Evolutionary conservation across 2,888 invertebrate genomes (phyloP), one percentile per base, ranked within the genome.

Genomic region (Blomia tropicalis): DNA sequence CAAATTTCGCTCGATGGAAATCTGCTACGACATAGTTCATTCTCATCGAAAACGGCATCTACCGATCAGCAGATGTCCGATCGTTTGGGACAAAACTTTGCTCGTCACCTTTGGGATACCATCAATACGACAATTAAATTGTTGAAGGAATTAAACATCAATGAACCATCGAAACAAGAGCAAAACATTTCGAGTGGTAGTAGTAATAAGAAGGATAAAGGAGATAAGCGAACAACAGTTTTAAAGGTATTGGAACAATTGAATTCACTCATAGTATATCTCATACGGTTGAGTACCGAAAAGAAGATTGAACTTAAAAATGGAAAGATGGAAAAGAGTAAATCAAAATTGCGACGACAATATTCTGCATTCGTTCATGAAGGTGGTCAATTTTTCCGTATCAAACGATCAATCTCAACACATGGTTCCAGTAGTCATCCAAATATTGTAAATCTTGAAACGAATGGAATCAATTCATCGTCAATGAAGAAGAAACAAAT

Each of bases 351-450:
- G 17, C 56, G 56, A 19, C 56, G 56, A 29, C 56, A 56, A 14
- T 56, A 56, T 36, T 56, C 56, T 14, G 4, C 56, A n/a, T 56
- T 56, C 29, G 56, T 56, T 14, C n/a, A n/a, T n/a, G 56, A 56
- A 2, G 25, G 56, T 36, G 56, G 36, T 19, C 56, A 56, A 25
- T 56, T 56, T 11, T 25, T 19, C n/a, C 56, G 56, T n/a, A 56
- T 23, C 23, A n/a, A 25, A 19, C 56, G 56, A 36, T 56, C 56
- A 31, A 19, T 29, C 29, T 56, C 56, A 23, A 47, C 23, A 11
- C 7, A 14, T 11, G n/a, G 51, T 47, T 14, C 22, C 51, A 47
- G 51, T 19, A 27, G 23, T 14, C 7, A n/a, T 47, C 23, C 22
- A 7, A 47, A n/a, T 47, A 7, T n/a, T 7, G n/a, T 7, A 11